phyloP scores from a whole-genome alignment of 2,888 invertebrate species.

The Hipparchia sbordonii region DNA sequence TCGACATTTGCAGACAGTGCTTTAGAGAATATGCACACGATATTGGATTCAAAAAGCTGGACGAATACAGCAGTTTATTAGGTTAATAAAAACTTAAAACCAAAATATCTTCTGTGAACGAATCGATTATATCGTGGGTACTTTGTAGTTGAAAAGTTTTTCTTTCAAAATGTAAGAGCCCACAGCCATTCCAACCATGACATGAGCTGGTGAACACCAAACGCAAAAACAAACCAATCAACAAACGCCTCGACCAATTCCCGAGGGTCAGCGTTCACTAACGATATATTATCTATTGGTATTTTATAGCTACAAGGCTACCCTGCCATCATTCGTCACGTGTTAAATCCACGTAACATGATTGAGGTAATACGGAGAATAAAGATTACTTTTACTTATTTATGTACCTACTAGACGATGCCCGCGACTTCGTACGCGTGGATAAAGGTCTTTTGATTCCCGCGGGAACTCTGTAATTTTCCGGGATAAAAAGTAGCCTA shows the following conservation, averaged over 20 bases:
- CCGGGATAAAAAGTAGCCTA: no score
- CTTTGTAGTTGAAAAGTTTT: no score
- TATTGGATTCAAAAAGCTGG: slow-evolving; percentile 98
- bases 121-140: no score
- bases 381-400: not conserved
- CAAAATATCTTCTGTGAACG: no score
- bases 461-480: no score
- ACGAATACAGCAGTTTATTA: no score
- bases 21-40: slow-evolving; percentile 99
- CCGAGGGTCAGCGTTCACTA: slow-evolving; percentile 2
- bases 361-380: not conserved
- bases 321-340: not conserved
- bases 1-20: slow-evolving; percentile 98
- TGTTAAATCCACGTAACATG: not conserved
- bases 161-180: no score
- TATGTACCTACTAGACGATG: no score
- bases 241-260: not conserved
- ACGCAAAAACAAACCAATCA: slow-evolving; percentile 1
- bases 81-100: no score
- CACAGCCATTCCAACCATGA: not conserved
- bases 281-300: not conserved
- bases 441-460: no score
- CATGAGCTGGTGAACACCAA: not conserved
- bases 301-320: not conserved
- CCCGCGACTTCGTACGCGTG: no score